Percentiles rank a stretch among this genome's conserved stretches.
phyloP scores from a whole-genome alignment of 2,797 vertebrate genomes.

The Dicrostonyx torquatus region DNA sequence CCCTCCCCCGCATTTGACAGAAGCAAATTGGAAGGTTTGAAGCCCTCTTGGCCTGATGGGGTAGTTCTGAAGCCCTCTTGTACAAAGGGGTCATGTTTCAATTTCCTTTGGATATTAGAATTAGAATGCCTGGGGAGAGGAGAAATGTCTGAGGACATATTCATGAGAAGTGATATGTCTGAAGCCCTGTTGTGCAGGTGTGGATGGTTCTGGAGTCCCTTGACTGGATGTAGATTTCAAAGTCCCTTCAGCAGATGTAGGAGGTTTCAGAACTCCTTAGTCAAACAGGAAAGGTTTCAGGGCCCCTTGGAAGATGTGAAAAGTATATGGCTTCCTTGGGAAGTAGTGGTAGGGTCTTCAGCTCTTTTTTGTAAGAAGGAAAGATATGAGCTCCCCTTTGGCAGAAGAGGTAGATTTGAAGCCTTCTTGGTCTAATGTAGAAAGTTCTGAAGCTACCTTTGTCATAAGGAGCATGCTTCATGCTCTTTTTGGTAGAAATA shows the following conservation, averaged over 20 bases:
- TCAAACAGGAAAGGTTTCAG: neutral
- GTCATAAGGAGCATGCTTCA: neutral
- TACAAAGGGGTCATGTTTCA: neutral
- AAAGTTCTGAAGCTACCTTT: neutral
- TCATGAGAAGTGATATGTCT: neutral
- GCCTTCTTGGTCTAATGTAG: neutral
- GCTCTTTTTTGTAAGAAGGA: neutral
- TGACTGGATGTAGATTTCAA: neutral
- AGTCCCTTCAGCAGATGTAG: neutral
- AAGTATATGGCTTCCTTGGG: neutral
- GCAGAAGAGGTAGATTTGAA: neutral
- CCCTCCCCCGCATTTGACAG: neutral
- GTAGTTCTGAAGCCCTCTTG: neutral
- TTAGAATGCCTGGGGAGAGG: neutral
- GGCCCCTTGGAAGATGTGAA: neutral
- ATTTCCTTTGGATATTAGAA: neutral
- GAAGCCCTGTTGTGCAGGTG: neutral
- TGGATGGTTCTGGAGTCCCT: neutral
- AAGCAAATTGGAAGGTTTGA: neutral
- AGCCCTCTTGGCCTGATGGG: neutral
- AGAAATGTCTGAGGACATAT: neutral
- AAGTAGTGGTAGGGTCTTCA: neutral
- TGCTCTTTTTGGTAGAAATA: neutral
- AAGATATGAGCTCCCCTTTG: neutral
- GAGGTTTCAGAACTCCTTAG: neutral